phyloP scores from a whole-genome alignment of 2,113 vertebrate species.

The Zosterops pallidus region DNA sequence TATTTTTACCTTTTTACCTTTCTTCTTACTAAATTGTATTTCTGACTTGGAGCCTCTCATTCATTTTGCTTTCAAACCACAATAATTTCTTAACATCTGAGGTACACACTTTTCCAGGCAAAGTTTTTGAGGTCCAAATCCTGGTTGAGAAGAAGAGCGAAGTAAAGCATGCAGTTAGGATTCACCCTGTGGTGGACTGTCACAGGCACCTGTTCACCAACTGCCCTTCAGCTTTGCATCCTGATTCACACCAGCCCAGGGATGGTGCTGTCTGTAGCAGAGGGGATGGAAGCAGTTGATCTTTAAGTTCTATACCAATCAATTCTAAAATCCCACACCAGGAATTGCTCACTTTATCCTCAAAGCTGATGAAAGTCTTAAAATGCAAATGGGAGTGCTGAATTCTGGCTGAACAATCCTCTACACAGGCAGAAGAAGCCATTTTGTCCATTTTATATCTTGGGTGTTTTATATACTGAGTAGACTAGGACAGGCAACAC shows the following conservation, averaged over 20 bases:
- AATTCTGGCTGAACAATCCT: background rate
- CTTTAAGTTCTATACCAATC: background rate
- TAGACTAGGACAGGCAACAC: background rate
- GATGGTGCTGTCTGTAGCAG: no score
- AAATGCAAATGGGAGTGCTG: rapidly evolving
- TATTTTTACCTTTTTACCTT: no score
- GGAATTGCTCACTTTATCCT: background rate
- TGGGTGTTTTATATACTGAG: background rate
- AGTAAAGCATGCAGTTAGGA: rapidly evolving
- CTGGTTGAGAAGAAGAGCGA: rapidly evolving
- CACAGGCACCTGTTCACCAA: rapidly evolving
- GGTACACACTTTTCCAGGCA: rapidly evolving
- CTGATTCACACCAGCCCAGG: background rate
- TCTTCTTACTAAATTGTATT: no score
- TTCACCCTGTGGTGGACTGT: rapidly evolving
- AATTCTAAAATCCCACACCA: background rate
- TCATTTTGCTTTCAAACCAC: no score
- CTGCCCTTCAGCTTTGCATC: background rate
- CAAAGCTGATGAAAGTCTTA: background rate
- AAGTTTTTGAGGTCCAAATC: background rate
- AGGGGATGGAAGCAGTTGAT: no score
- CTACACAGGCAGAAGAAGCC: rapidly evolving
- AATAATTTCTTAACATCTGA: background rate
- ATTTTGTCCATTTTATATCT: background rate
- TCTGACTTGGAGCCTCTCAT: no score